These are phyloP conservation scores for Fratercula arctica DNA, from an alignment of 2,797 vertebrate genomes.

Conservation along the genomic window DNA sequence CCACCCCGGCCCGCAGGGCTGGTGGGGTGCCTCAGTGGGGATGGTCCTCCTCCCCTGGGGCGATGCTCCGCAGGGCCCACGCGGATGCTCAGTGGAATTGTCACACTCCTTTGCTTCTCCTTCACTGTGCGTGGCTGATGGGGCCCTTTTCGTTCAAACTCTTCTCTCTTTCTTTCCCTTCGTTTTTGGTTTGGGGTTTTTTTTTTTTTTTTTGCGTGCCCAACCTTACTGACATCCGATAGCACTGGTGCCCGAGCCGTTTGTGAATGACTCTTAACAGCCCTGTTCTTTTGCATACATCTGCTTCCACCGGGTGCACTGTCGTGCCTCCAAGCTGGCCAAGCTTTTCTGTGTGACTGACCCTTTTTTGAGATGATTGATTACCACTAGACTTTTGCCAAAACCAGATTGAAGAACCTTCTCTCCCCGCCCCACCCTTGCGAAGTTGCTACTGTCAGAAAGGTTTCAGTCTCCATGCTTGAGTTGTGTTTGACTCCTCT, in stretches of 20 bases:
- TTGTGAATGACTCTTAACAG: conserved; percentile 36
- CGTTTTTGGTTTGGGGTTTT: background rate
- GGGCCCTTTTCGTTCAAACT: conserved; percentile 46
- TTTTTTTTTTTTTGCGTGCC: background rate
- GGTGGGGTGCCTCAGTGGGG: background rate
- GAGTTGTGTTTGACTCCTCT: conserved; percentile 60
- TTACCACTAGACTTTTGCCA: background rate
- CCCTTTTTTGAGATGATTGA: conserved; percentile 7
- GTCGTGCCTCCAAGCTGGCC: conserved; percentile 5
- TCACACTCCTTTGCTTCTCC: conserved; percentile 63
- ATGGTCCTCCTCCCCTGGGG: background rate
- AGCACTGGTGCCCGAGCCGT: conserved; percentile 28
- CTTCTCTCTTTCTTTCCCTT: conserved; percentile 25
- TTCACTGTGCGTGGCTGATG: conserved; percentile 46
- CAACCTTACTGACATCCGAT: background rate
- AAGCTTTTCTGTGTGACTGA: conserved; percentile 1
- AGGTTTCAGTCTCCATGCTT: conserved; percentile 58
- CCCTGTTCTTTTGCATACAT: conserved; percentile 53
- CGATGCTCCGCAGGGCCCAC: background rate
- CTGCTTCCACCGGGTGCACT: conserved; percentile 55
- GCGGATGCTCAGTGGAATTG: conserved; percentile 72
- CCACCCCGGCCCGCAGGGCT: rapidly evolving
- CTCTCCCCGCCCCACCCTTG: background rate
- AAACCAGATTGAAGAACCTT: background rate
- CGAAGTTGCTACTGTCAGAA: conserved; percentile 47